Percentiles rank a stretch among this genome's conserved stretches.
Evolutionary conservation across 2,113 vertebrate species (phyloP).

Genomic region (Perognathus longimembris): DNA sequence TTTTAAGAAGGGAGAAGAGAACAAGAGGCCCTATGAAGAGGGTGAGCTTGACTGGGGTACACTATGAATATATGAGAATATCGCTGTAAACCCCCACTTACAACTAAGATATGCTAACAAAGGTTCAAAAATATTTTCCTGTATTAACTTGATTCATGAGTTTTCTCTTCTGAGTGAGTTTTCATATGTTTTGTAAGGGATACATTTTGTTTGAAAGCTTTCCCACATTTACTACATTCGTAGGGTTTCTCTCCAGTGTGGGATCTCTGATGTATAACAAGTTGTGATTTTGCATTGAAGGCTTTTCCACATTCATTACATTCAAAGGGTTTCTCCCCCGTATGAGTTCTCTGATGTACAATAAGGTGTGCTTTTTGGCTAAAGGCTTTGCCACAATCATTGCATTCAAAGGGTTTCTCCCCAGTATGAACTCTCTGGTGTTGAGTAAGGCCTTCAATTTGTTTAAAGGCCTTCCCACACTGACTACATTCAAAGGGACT

Average conservation of each 20-base stretch:
- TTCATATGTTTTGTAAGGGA: slow-evolving; percentile 89
- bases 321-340: slow-evolving; percentile 82
- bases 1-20: no score
- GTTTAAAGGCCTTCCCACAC: slow-evolving; percentile 81
- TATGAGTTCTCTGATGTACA: slow-evolving; percentile 82
- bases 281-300: slow-evolving; percentile 90
- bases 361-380: slow-evolving; percentile 82
- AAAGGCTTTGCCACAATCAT: slow-evolving; percentile 82
- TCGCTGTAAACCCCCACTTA: no score
- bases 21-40: no score
- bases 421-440: slow-evolving; percentile 81
- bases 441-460: slow-evolving; percentile 78
- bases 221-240: slow-evolving; percentile 90
- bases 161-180: slow-evolving; percentile 85
- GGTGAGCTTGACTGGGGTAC: no score
- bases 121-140: not conserved
- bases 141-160: slow-evolving; percentile 46
- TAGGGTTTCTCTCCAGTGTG: slow-evolving; percentile 94
- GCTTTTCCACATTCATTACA: slow-evolving; percentile 85
- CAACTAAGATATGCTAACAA: no score
- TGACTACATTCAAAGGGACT: slow-evolving; percentile 79
- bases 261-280: slow-evolving; percentile 92
- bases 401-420: slow-evolving; percentile 82
- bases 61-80: no score
- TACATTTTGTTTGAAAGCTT: slow-evolving; percentile 87